These are phyloP conservation scores for Cinclus cinclus DNA, from an alignment of 2,113 vertebrate species.

Conservation along the genomic window DNA sequence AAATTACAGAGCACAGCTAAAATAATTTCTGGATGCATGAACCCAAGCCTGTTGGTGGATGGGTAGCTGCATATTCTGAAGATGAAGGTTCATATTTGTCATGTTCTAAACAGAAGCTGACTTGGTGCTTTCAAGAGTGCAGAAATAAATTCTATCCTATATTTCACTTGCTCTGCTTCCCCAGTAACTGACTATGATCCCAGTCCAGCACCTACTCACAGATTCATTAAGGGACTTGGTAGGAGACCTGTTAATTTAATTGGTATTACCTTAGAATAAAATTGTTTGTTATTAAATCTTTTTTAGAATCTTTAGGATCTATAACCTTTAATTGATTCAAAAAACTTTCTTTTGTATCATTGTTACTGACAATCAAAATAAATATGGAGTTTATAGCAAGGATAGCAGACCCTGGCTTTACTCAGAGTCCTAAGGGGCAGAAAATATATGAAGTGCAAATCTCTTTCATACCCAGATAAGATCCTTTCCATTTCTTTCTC, in stretches of 20 bases:
- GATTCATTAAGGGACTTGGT: accelerated
- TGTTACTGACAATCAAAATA: background rate
- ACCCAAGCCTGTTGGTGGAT: background rate
- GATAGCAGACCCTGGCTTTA: background rate
- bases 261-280: background rate
- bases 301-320: background rate
- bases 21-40: background rate
- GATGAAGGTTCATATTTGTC: background rate
- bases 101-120: background rate
- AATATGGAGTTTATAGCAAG: background rate
- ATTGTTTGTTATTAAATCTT: background rate
- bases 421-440: background rate
- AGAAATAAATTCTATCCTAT: background rate
- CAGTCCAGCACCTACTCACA: background rate
- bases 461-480: constrained; percentile 25
- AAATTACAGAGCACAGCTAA: background rate
- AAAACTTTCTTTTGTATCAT: background rate
- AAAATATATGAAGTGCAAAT: background rate
- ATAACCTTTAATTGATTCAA: background rate
- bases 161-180: background rate
- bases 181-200: background rate
- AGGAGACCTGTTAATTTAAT: background rate
- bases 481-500: constrained; percentile 27
- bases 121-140: background rate
- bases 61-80: background rate